Conservation (phyloP, 2,797 vertebrate genomes). For the Ctenosaura bakeri region DNA sequence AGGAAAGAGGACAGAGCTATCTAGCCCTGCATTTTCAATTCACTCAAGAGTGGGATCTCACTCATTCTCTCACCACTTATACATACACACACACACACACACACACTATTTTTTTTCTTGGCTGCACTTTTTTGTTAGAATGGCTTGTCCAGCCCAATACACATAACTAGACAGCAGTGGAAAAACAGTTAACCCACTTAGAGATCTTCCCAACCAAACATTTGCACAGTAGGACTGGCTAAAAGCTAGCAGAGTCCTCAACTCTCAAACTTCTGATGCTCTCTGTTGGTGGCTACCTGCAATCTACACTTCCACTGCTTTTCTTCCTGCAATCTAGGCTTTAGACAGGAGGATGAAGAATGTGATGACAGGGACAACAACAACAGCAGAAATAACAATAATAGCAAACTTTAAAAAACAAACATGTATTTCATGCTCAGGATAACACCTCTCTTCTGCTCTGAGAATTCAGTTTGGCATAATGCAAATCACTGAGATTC, state of each 20-base stretch:
- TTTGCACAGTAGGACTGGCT: conserved; percentile 65
- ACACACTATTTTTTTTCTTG: conserved; percentile 55
- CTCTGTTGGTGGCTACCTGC: conserved; percentile 77
- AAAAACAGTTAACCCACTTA: conserved; percentile 84
- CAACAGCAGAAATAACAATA: background rate
- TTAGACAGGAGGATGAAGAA: background rate
- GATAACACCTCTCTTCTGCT: conserved; percentile 25
- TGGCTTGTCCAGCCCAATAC: conserved; percentile 63
- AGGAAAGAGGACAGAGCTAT: conserved; percentile 43
- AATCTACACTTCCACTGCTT: conserved; percentile 56
- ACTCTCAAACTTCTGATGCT: conserved; percentile 75
- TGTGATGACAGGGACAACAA: conserved; percentile 19
- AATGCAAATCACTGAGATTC: background rate
- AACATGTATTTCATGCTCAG: conserved; percentile 42
- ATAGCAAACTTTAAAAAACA: background rate
- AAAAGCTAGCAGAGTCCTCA: conserved; percentile 54
- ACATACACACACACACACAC: conserved; percentile 5
- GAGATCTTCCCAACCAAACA: conserved; percentile 70
- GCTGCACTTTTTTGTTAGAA: conserved; percentile 66
- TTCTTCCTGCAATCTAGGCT: conserved; percentile 26
- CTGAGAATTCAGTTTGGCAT: conserved; percentile 46
- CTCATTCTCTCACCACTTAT: background rate
- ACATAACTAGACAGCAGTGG: conserved; percentile 80
- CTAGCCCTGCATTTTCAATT: conserved; percentile 60
- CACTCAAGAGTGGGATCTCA: conserved; percentile 28